Conservation (phyloP, 2,888 invertebrate species). For the Brachyptera putata region DNA sequence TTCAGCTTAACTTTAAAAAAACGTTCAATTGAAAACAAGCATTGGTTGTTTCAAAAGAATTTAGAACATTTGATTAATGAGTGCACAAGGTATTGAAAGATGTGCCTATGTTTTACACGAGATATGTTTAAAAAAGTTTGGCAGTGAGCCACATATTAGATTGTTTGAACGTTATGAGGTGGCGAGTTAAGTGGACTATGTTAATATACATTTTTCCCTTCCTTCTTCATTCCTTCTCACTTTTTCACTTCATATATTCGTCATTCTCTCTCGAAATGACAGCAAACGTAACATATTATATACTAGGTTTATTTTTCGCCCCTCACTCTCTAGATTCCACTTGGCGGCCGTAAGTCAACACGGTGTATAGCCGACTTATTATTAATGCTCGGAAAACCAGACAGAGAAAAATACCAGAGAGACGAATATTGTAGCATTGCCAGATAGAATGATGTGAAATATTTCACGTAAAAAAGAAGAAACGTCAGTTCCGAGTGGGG, state of each 20-base stretch:
- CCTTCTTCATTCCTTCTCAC: slow-evolving; percentile 1
- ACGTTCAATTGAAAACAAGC: too few relatives aligned
- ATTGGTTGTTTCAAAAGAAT: too few relatives aligned
- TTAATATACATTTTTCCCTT: slow-evolving; percentile 1
- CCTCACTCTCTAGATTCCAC: not conserved
- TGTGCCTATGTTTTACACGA: slow-evolving; percentile 17
- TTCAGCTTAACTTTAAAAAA: too few relatives aligned
- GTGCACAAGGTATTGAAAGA: not conserved
- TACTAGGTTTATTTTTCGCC: slow-evolving; percentile 8
- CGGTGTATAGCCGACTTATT: slow-evolving; percentile 15
- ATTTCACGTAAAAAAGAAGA: not conserved
- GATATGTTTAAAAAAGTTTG: slow-evolving; percentile 16
- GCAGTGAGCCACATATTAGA: not conserved
- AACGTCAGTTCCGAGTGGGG: not conserved
- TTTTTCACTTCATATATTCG: slow-evolving; percentile 26
- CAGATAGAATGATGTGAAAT: not conserved
- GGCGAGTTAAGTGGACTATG: slow-evolving; percentile 19
- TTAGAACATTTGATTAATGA: not conserved
- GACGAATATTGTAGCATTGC: slow-evolving; percentile 7
- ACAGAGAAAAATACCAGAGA: slow-evolving; percentile 6
- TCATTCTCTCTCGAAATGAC: slow-evolving; percentile 10
- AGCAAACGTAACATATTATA: slow-evolving; percentile 4
- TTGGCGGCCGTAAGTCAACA: slow-evolving; percentile 17
- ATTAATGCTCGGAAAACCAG: slow-evolving; percentile 20
- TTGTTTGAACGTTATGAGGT: slow-evolving; percentile 11